Evolutionary conservation across 2,797 vertebrate genomes (phyloP), one percentile per base, ranked within the genome.

Genomic region (Antrozous pallidus): DNA sequence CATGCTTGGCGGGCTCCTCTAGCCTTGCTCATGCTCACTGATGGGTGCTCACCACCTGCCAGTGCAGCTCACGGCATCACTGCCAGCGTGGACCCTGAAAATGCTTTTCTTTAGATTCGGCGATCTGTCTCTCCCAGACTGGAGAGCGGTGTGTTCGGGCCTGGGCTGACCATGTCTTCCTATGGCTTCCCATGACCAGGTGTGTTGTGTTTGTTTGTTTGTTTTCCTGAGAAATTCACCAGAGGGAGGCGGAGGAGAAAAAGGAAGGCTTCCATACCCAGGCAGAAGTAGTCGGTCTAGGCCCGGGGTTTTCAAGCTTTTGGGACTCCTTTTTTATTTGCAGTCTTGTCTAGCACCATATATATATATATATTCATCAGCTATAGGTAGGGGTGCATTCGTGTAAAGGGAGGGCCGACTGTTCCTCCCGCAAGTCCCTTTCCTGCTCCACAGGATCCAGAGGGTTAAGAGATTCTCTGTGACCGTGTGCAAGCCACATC

Each of bases 1-100:
- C 58, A 17, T 0, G 2, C 42, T 36, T 22, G n/a, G 6, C 3
- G 6, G n/a, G 40, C 26, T 56, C 73, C 0, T 42, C n/a, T 14
- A 28, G 88, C 24, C 85, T 92, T 45, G 10, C 51, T 85, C 4
- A 1, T 0, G 28, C 31, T n/a, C n/a, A 5, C n/a, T 3, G 63
- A 74, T 0, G 0, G 67, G 6, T 3, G 22, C 70, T 71, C 80
- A 8, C 28, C 28, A 33, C 40, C 86, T 31, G 33, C 0, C 6
- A 3, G 38, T 54, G 14, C 5, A 2, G 69, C 20, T 18, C 28
- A n/a, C 1, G 8, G 6, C 73, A 2, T 38, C 36, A 2, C 5
- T 33, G 49, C 40, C 26, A 11, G 38, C 28, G 7, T 42, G 4
- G 33, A 54, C 36, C 6, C 18, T 4, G 14, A 40, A 49, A 17